These are phyloP conservation scores for Drosophila seguyi DNA, from an alignment of 1,140 invertebrate genomes.

Conservation along the genomic window DNA sequence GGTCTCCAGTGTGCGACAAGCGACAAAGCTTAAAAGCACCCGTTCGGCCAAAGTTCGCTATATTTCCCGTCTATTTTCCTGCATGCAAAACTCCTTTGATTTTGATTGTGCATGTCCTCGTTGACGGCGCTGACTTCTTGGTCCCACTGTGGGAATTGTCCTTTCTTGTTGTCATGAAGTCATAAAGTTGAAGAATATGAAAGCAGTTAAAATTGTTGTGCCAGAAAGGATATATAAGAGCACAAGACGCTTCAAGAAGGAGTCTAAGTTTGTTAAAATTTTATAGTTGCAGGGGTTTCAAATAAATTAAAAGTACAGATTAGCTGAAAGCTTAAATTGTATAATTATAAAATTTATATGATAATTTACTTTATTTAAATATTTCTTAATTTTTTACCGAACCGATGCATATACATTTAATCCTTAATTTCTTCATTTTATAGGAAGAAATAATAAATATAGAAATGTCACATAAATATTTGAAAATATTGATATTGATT, in stretches of 20 bases:
- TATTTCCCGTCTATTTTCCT: background rate
- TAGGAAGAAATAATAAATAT: background rate
- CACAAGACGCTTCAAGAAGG: background rate
- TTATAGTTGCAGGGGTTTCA: background rate
- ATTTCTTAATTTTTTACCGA: background rate
- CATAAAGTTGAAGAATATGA: slow-evolving; percentile 5
- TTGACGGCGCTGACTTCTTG: slow-evolving; percentile 11
- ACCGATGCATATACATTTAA: no score
- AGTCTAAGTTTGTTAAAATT: background rate
- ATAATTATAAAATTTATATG: no score
- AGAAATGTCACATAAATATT: no score
- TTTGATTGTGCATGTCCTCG: slow-evolving; percentile 49
- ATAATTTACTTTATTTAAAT: background rate
- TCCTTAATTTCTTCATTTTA: background rate
- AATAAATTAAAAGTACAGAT: background rate
- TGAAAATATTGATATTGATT: no score
- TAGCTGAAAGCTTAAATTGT: no score
- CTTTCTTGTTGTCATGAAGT: slow-evolving; percentile 37
- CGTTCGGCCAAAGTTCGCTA: slow-evolving; percentile 13
- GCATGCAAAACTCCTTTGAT: slow-evolving; percentile 54
- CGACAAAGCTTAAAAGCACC: slow-evolving; percentile 70
- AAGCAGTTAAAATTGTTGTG: slow-evolving; percentile 1
- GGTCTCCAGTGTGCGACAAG: slow-evolving; percentile 57
- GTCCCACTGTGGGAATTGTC: slow-evolving; percentile 40
- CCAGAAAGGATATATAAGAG: background rate